Percentiles rank a stretch among this genome's conserved stretches.
phyloP scores from a whole-genome alignment of 2,113 vertebrate species.

The Abramis brama region DNA sequence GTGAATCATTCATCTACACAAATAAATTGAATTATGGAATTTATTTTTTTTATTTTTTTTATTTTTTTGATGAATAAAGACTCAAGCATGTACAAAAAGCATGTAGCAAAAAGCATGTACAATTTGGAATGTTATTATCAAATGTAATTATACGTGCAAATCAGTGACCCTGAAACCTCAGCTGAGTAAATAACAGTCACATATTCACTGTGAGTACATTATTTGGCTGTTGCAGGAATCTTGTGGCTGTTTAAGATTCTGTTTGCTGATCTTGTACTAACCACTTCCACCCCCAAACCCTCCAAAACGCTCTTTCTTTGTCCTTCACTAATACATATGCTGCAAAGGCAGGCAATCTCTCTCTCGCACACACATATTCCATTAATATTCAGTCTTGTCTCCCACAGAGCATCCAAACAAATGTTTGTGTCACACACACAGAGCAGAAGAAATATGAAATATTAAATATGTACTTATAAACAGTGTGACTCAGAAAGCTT shows the following conservation, averaged over 20 bases:
- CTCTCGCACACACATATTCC: background rate
- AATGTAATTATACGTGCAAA: background rate
- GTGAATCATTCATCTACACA: background rate
- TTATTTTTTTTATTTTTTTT: background rate
- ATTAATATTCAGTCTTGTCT: constrained; percentile 45
- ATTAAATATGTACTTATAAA: constrained; percentile 47
- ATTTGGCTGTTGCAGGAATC: constrained; percentile 11
- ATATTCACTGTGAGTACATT: background rate
- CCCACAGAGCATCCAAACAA: constrained; percentile 38
- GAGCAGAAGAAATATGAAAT: constrained; percentile 36
- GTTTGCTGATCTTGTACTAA: constrained; percentile 9
- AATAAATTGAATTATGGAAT: background rate
- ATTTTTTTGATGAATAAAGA: constrained; percentile 3
- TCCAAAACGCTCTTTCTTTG: constrained; percentile 9
- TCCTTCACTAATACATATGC: constrained; percentile 36
- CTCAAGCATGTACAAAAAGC: background rate
- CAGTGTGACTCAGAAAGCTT: constrained; percentile 30
- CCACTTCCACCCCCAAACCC: constrained; percentile 20
- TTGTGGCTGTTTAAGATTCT: constrained; percentile 15
- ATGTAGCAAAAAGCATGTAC: background rate
- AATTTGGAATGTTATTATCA: constrained; percentile 2
- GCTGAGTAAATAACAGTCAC: background rate
- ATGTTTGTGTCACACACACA: constrained; percentile 38
- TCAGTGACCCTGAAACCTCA: constrained; percentile 4
- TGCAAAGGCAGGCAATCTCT: constrained; percentile 20